Percentiles rank a stretch among this genome's conserved stretches.
These are phyloP conservation scores for Vidua chalybeata DNA, from an alignment of 2,113 vertebrate genomes.

Conservation along the genomic window DNA sequence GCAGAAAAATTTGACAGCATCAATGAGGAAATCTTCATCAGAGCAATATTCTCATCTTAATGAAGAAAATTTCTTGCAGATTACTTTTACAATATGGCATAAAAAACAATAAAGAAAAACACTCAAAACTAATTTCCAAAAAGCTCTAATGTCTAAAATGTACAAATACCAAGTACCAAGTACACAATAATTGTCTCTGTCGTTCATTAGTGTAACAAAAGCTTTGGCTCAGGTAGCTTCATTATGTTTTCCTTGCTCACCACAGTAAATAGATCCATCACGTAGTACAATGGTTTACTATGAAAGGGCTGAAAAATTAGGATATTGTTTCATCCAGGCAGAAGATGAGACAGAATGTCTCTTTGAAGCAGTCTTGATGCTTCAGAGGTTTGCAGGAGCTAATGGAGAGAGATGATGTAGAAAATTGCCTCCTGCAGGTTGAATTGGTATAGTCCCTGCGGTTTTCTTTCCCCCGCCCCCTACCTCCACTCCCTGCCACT, in stretches of 20 bases:
- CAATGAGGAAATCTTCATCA: not conserved
- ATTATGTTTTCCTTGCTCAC: not conserved
- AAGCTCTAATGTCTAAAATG: not conserved
- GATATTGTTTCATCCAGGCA: not conserved
- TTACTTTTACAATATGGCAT: not conserved
- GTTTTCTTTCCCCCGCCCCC: not conserved
- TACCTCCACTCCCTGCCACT: not conserved
- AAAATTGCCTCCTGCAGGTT: constrained; percentile 10
- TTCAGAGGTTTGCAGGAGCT: not conserved
- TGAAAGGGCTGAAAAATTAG: not conserved
- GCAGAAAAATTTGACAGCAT: not conserved
- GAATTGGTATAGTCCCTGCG: constrained; percentile 24
- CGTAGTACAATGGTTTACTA: not conserved
- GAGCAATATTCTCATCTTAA: not conserved
- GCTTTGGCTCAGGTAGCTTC: not conserved
- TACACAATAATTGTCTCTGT: not conserved
- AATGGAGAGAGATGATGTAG: constrained; percentile 3
- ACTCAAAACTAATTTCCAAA: not conserved
- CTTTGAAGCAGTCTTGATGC: constrained; percentile 28
- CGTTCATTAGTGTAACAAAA: not conserved
- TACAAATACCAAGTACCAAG: not conserved
- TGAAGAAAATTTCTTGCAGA: not conserved
- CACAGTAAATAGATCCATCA: not conserved
- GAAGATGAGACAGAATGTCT: constrained; percentile 8
- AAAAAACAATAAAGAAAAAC: not conserved